These are phyloP conservation scores for Sicus ferrugineus DNA, from an alignment of 2,888 invertebrate genomes.

Conservation along the genomic window DNA sequence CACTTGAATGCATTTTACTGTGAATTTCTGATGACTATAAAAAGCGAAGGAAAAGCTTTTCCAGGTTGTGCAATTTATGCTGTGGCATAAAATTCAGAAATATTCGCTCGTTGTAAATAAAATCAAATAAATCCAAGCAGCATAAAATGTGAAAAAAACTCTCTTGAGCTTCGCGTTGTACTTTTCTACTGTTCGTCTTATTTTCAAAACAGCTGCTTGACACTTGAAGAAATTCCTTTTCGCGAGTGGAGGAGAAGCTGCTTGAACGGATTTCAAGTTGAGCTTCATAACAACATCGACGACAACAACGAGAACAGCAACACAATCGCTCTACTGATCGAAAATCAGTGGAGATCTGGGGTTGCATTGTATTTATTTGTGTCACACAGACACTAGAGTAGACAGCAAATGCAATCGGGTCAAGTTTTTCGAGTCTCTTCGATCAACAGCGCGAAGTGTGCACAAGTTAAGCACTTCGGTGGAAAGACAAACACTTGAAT, in stretches of 20 bases:
- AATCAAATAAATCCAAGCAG: neutral
- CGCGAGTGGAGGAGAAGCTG: neutral
- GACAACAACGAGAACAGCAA: too few species aligned
- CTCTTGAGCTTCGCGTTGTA: neutral
- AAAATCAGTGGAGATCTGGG: neutral
- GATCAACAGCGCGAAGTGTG: neutral
- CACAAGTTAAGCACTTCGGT: neutral
- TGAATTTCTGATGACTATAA: neutral
- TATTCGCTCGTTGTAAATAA: neutral
- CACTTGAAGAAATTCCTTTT: neutral
- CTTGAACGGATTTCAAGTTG: neutral
- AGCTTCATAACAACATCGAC: too few species aligned
- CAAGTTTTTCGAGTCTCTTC: neutral
- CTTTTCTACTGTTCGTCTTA: neutral
- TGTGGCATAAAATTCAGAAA: neutral
- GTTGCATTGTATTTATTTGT: neutral
- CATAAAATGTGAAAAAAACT: too few species aligned
- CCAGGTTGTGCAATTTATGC: neutral
- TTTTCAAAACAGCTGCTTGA: neutral
- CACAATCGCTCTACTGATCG: neutral
- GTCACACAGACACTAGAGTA: neutral
- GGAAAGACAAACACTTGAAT: neutral
- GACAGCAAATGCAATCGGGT: neutral
- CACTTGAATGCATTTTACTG: constrained; percentile 20
- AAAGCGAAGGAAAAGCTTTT: neutral